Evolutionary conservation across 2,797 vertebrate genomes (phyloP).

Genomic region (Pangasius sanitwongsei): DNA sequence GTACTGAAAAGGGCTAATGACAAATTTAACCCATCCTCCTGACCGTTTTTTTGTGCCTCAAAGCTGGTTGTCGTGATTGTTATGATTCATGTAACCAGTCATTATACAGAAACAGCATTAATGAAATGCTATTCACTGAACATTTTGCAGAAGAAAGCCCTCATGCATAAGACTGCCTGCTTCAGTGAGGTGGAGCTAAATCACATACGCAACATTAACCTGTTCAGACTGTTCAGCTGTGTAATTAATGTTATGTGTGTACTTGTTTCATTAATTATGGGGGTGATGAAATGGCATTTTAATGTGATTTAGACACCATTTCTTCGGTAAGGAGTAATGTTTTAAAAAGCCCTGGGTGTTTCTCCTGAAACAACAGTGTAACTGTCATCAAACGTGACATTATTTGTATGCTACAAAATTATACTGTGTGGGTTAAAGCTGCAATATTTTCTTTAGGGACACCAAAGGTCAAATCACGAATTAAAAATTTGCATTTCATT

Average conservation of each 20-base stretch:
- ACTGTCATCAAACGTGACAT: conserved; percentile 2
- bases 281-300: conserved; percentile 65
- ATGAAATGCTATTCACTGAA: conserved; percentile 20
- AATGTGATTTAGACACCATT: conserved; percentile 42
- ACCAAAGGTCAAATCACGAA: not conserved
- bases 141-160: conserved; percentile 12
- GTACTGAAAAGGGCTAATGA: not conserved
- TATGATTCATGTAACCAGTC: not conserved
- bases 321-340: conserved; percentile 36
- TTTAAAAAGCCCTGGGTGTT: conserved; percentile 8
- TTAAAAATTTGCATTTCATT: not conserved
- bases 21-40: not conserved
- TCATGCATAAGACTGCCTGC: conserved; percentile 33
- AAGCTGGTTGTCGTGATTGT: not conserved
- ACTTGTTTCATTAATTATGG: conserved; percentile 55
- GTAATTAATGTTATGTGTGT: conserved; percentile 52
- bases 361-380: conserved; percentile 1
- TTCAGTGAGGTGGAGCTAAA: conserved; percentile 43
- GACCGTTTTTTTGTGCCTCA: not conserved
- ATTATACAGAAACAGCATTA: not conserved
- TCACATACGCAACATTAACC: conserved; percentile 57
- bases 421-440: not conserved
- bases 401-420: not conserved
- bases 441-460: conserved; percentile 17
- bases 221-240: conserved; percentile 53